Conservation (phyloP, 2,113 vertebrate species). For the Protobothrops mucrosquamatus region DNA sequence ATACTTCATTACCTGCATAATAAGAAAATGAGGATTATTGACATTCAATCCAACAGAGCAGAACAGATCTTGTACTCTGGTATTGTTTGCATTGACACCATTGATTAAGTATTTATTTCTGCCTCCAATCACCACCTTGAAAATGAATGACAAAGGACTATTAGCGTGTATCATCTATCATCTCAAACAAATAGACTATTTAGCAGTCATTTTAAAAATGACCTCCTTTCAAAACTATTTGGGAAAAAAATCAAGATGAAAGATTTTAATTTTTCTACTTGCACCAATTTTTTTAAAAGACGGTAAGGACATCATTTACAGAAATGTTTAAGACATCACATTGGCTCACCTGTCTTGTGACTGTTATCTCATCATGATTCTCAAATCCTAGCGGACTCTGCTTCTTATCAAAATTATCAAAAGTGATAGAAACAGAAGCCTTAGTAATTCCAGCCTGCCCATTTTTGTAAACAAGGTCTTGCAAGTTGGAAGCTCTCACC, state of each 20-base stretch:
- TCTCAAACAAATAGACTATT: not conserved
- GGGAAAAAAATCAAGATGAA: no score
- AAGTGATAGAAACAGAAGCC: conserved; percentile 88
- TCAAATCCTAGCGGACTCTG: conserved; percentile 92
- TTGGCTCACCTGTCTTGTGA: conserved; percentile 88
- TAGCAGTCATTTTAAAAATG: not conserved
- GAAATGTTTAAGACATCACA: not conserved
- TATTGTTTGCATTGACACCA: conserved; percentile 84
- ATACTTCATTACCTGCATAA: conserved; percentile 88
- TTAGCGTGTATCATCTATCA: not conserved
- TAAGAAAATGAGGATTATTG: conserved; percentile 98
- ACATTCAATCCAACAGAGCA: conserved; percentile 94
- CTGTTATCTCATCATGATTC: conserved; percentile 83
- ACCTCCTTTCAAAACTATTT: not conserved
- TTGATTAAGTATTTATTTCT: conserved; percentile 95
- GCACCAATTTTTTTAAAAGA: not conserved
- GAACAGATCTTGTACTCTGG: conserved; percentile 91
- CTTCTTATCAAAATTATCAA: conserved; percentile 94
- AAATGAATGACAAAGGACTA: conserved; percentile 1
- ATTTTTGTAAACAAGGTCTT: conserved; percentile 94
- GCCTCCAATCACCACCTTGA: conserved; percentile 84
- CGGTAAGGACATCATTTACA: not conserved
- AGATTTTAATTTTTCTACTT: no score
- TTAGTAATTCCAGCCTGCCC: conserved; percentile 92
- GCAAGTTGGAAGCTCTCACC: conserved; percentile 89